These are phyloP conservation scores for Erebia epiphron DNA, from an alignment of 2,888 invertebrate genomes.

Conservation along the genomic window DNA sequence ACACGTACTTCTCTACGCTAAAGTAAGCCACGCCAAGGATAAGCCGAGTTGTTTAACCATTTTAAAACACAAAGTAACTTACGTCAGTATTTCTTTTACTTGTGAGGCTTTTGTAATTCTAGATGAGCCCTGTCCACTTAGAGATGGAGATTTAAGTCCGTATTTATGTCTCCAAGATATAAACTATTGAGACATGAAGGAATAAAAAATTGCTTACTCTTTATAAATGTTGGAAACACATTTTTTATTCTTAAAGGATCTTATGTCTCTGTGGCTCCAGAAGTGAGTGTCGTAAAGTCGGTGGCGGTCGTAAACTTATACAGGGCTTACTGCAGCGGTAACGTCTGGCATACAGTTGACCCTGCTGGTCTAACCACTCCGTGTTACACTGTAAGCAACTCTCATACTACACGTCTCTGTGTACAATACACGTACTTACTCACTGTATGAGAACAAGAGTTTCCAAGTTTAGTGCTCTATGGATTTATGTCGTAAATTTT, in stretches of 20 bases:
- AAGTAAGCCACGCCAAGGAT: conserved; percentile 38
- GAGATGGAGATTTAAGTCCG: conserved; percentile 1
- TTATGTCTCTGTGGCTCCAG: conserved; percentile 44
- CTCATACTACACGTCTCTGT: conserved; percentile 34
- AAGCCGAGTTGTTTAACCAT: conserved; percentile 40
- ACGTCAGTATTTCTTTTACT: conserved; percentile 35
- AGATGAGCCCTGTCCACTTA: conserved; percentile 13
- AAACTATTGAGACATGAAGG: background rate
- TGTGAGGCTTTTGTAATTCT: conserved; percentile 28
- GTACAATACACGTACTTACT: background rate
- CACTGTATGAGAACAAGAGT: conserved; percentile 40
- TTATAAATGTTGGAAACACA: conserved; percentile 31
- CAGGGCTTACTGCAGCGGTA: conserved; percentile 46
- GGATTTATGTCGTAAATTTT: conserved; percentile 29
- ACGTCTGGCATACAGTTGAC: conserved; percentile 39
- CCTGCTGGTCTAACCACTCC: conserved; percentile 35
- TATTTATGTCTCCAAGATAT: conserved; percentile 2
- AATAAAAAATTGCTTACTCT: background rate
- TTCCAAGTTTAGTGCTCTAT: conserved; percentile 61
- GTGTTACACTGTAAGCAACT: conserved; percentile 36
- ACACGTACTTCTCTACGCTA: conserved; percentile 39
- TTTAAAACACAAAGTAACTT: conserved; percentile 39
- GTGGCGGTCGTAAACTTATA: conserved; percentile 74
- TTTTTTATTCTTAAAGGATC: conserved; percentile 30
- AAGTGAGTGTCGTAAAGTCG: conserved; percentile 71